A percentile compares a stretch with the other conserved stretches of the same genome.
Conservation (phyloP, 2,888 invertebrate genomes). For the Brachyptera putata region DNA sequence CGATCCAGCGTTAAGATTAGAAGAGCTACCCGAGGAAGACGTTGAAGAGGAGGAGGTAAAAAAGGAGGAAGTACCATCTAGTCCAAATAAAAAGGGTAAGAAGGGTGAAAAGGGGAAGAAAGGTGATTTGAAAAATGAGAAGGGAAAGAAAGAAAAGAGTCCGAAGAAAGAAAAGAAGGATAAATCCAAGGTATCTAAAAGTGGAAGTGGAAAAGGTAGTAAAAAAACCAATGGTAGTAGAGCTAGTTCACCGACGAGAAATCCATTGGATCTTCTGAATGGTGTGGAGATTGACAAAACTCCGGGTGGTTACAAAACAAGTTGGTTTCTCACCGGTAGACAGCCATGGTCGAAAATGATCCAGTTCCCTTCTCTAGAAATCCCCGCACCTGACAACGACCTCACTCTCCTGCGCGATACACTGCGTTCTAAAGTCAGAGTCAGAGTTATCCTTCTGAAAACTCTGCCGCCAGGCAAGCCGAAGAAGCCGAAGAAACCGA, state of each 20-base stretch:
- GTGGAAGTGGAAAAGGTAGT: constrained; percentile 35
- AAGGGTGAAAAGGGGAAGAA: neutral
- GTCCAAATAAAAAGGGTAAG: neutral
- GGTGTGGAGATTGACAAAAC: neutral
- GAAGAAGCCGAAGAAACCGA: constrained; percentile 26
- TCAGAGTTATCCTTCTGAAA: constrained; percentile 51
- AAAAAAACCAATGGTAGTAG: constrained; percentile 23
- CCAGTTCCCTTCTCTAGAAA: constrained; percentile 49
- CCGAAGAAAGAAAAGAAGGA: constrained; percentile 32
- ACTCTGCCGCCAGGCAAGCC: constrained; percentile 40
- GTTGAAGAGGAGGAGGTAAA: constrained; percentile 40
- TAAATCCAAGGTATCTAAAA: constrained; percentile 30
- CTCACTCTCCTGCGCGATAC: constrained; percentile 51
- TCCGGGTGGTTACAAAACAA: neutral
- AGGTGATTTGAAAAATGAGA: neutral
- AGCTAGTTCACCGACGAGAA: neutral
- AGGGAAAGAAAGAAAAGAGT: constrained; percentile 1
- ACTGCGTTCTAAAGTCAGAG: constrained; percentile 50
- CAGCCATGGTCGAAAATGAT: constrained; percentile 53
- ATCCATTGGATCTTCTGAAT: neutral
- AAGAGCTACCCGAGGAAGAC: constrained; percentile 46
- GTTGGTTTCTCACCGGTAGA: constrained; percentile 50
- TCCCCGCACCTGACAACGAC: constrained; percentile 49
- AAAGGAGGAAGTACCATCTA: neutral
- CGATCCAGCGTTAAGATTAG: constrained; percentile 46